Evolutionary conservation across 2,888 invertebrate genomes (phyloP), one percentile per base, ranked within the genome.

Genomic region (Andrena marginata): DNA sequence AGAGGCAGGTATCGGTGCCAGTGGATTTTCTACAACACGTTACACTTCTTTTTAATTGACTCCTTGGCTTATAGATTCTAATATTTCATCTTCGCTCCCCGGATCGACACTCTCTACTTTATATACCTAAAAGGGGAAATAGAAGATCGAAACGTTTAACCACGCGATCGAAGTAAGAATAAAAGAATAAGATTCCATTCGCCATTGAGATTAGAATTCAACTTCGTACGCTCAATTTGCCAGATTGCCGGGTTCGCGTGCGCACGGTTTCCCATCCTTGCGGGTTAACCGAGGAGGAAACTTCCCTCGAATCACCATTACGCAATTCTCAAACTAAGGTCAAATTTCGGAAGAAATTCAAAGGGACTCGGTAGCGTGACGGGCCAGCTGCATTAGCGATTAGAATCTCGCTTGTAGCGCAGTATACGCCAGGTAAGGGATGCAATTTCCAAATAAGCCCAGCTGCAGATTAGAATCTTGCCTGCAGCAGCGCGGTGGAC

Each of bases 391-490:
- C 63, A 63, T 63, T 63, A 63, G 63, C 42, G 63, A 63, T 63
- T 63, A 63, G 42, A 63, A 42, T 42, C 63, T 42, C 42, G 13
- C 63, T 63, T 23, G 42, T 8, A 31, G 60, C 60, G 2, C 10
- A 4, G 10, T 42, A 16, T 20, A 10, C 42, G 42, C 42, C 16
- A 13, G 42, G 23, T 42, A 63, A 42, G 8, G 63, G 42, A 63
- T 23, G 63, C 63, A 63, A 63, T 63, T 63, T 63, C 63, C 42
- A 63, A 42, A 63, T 63, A 63, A 63, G 63, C 63, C 63, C 13
- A 13, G 20, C 42, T 63, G 42, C 23, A 42, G 63, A 63, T 63
- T 26, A 42, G 42, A 63, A 63, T 42, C 63, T 63, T 42, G 42
- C 63, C 33, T 7, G 63, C 63, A 26, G 63, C 13, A 13, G 63